Percentiles rank a stretch among this genome's conserved stretches.
Conservation (phyloP, 2,888 invertebrate genomes). For the Acanthosoma haemorrhoidale region DNA sequence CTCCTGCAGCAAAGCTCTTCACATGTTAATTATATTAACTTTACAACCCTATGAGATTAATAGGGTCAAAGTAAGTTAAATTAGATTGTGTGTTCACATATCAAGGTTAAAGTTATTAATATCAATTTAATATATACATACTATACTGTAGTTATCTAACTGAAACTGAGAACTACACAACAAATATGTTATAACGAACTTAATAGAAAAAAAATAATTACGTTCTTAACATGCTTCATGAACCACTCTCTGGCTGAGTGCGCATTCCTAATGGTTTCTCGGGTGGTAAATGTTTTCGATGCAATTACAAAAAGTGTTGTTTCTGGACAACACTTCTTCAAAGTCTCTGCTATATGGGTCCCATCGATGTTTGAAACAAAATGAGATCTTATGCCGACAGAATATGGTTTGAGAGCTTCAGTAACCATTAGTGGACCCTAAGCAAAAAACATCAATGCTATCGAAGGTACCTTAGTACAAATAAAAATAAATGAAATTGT, state of each 20-base stretch:
- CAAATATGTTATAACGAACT: too few relatives aligned
- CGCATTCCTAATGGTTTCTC: slow-evolving; percentile 98
- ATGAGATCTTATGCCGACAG: slow-evolving; percentile 78
- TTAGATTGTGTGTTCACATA: too few relatives aligned
- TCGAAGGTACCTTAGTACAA: background rate
- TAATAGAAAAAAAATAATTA: slow-evolving; percentile 51
- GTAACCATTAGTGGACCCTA: slow-evolving; percentile 97
- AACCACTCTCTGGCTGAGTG: slow-evolving; percentile 97
- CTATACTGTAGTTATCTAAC: too few relatives aligned
- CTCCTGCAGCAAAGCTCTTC: too few relatives aligned
- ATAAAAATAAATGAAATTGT: background rate
- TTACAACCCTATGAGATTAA: too few relatives aligned
- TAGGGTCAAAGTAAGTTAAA: too few relatives aligned
- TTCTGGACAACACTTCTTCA: slow-evolving; percentile 84
- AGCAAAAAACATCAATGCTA: slow-evolving; percentile 34
- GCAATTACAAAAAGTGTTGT: slow-evolving; percentile 97
- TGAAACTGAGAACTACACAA: too few relatives aligned
- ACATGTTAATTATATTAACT: too few relatives aligned
- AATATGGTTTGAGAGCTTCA: slow-evolving; percentile 90
- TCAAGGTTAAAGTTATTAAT: too few relatives aligned
- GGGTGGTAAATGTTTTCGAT: slow-evolving; percentile 98
- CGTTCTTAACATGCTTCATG: slow-evolving; percentile 75
- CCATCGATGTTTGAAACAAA: slow-evolving; percentile 99
- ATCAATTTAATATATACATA: too few relatives aligned
- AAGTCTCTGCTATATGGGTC: slow-evolving; percentile 90